A percentile compares a stretch with the other conserved stretches of the same genome.
Conservation (phyloP, 2,888 invertebrate genomes). For the Drosophila falleni region DNA sequence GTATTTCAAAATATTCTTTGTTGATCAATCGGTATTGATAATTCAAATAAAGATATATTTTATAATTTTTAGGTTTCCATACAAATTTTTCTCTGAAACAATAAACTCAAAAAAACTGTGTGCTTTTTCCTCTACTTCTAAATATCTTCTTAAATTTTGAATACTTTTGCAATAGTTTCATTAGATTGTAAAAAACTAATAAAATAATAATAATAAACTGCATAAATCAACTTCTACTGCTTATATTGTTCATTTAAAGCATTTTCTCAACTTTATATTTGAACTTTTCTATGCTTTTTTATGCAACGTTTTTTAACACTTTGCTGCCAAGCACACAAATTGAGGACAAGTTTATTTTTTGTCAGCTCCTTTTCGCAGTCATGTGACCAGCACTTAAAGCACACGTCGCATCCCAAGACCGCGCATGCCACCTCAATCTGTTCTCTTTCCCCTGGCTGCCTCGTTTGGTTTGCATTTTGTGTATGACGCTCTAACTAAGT, state of each 20-base stretch:
- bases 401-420: conserved; percentile 40
- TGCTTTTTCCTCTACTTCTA: not conserved
- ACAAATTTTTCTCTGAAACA: not conserved
- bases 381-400: conserved; percentile 65
- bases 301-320: conserved; percentile 38
- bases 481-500: conserved; percentile 66
- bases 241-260: conserved; percentile 31
- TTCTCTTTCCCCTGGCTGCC: not conserved
- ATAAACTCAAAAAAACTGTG: not conserved
- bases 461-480: conserved; percentile 61
- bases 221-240: conserved; percentile 13
- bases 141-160: not conserved
- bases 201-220: conserved; percentile 12
- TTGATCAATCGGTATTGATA: not conserved
- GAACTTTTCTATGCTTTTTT: conserved; percentile 7
- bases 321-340: conserved; percentile 52
- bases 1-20: too few relatives aligned
- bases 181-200: conserved; percentile 2
- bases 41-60: not conserved
- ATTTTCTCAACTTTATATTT: conserved; percentile 14
- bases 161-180: not conserved
- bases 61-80: too few relatives aligned
- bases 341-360: conserved; percentile 64
- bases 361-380: conserved; percentile 57
- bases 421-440: conserved; percentile 15